phyloP scores from a whole-genome alignment of 2,888 invertebrate species.

The Tridacna gigas region DNA sequence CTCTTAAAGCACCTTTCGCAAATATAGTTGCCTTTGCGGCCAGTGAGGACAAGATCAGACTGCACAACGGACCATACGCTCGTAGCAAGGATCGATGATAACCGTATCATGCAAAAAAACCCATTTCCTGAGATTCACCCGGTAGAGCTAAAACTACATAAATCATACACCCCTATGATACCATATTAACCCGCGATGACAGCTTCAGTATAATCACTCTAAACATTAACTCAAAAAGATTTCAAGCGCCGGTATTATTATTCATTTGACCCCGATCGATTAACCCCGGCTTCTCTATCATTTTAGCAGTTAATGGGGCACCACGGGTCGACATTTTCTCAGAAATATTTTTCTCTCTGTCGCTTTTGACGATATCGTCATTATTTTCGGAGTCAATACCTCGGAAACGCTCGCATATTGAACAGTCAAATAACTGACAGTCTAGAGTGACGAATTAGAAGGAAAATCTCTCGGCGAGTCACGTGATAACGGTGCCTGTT shows the following conservation, averaged over 20 bases:
- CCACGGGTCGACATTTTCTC: conserved; percentile 45
- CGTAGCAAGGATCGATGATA: too few species aligned
- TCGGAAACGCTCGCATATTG: conserved; percentile 65
- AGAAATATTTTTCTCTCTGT: conserved; percentile 65
- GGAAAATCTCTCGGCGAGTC: conserved; percentile 25
- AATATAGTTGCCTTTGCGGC: too few species aligned
- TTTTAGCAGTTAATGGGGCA: conserved; percentile 63
- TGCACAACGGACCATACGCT: too few species aligned
- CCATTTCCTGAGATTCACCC: too few species aligned
- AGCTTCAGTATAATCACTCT: background rate
- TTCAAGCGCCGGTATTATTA: conserved; percentile 29
- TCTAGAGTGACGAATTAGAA: conserved; percentile 61
- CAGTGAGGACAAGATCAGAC: too few species aligned
- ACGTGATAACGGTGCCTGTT: conserved; percentile 34
- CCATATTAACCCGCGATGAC: conserved; percentile 11
- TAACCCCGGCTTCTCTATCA: conserved; percentile 52
- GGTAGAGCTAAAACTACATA: too few species aligned
- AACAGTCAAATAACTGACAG: conserved; percentile 61
- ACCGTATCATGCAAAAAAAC: too few species aligned
- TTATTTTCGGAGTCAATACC: conserved; percentile 67
- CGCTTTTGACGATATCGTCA: conserved; percentile 61
- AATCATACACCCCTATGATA: too few species aligned
- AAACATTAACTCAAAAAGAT: conserved; percentile 6
- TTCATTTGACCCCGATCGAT: conserved; percentile 50
- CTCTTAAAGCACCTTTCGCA: too few species aligned